These are phyloP conservation scores for Dendrocopos noguchii DNA, from an alignment of 2,113 vertebrate species.

Conservation along the genomic window DNA sequence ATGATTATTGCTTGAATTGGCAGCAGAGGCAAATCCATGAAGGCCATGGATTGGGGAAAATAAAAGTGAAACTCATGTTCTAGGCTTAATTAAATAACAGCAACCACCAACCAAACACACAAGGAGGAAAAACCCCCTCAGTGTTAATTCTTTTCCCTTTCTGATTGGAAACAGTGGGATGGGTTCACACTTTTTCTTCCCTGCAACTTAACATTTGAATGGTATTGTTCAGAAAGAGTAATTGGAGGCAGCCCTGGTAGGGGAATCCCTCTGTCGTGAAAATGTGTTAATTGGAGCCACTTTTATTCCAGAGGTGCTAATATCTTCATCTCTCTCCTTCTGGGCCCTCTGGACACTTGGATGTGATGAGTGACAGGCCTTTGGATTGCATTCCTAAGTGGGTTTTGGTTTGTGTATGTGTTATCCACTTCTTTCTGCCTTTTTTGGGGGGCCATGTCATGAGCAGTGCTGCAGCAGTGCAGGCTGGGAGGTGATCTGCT, in stretches of 20 bases:
- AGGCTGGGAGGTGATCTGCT: too few relatives aligned
- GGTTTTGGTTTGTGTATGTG: background rate
- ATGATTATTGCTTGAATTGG: background rate
- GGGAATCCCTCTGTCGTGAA: constrained; percentile 4
- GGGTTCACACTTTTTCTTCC: constrained; percentile 1
- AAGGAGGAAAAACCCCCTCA: background rate
- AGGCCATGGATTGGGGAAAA: background rate
- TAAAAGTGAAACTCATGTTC: background rate
- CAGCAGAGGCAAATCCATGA: background rate
- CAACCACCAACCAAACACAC: too few relatives aligned
- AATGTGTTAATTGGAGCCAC: constrained; percentile 41
- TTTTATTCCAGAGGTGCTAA: constrained; percentile 39
- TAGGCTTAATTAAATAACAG: background rate
- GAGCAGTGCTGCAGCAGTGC: background rate
- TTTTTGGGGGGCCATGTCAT: background rate
- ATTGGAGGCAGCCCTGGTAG: constrained; percentile 23
- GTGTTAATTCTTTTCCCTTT: background rate
- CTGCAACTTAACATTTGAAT: constrained; percentile 13
- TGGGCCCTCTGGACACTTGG: background rate
- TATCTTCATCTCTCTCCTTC: constrained; percentile 38
- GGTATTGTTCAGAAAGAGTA: constrained; percentile 26
- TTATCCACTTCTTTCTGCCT: background rate
- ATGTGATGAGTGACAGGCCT: background rate
- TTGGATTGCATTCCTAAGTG: background rate
- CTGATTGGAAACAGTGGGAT: background rate